Conservation (phyloP, 2,797 vertebrate species). For the Eulemur albifrons region DNA sequence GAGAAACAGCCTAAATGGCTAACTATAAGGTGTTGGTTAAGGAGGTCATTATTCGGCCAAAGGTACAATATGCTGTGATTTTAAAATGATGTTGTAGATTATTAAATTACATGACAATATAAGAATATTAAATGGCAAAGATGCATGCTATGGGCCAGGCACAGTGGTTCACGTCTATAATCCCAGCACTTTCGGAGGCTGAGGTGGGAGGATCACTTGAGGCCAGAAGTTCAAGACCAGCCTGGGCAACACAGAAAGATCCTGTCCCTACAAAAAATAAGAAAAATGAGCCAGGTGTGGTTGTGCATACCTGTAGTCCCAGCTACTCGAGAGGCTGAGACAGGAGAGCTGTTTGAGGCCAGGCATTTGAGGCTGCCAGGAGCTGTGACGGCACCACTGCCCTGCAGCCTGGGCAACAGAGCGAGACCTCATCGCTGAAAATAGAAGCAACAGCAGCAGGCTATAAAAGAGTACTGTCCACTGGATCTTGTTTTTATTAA, state of each 20-base stretch:
- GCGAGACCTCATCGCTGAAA: not conserved
- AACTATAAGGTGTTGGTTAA: not conserved
- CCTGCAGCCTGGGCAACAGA: not conserved
- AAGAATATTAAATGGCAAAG: not conserved
- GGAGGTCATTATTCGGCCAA: not conserved
- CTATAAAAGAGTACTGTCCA: not conserved
- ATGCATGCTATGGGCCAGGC: not conserved
- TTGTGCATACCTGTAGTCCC: not conserved
- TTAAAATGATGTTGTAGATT: not conserved
- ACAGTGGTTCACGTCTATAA: not conserved
- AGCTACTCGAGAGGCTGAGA: not conserved
- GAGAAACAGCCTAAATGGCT: not conserved
- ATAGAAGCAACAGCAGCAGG: not conserved
- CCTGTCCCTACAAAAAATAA: not conserved
- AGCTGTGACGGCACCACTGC: not conserved
- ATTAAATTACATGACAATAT: not conserved
- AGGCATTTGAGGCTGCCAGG: not conserved
- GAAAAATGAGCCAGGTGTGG: not conserved
- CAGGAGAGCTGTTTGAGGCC: not conserved
- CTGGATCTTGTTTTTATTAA: not conserved
- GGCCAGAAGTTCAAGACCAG: not conserved
- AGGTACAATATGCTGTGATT: not conserved
- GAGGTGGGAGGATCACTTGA: not conserved
- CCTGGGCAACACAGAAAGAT: not conserved
- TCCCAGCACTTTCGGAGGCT: not conserved